These are phyloP conservation scores for Microcebus murinus DNA, from an alignment of 2,113 vertebrate genomes.

Conservation along the genomic window DNA sequence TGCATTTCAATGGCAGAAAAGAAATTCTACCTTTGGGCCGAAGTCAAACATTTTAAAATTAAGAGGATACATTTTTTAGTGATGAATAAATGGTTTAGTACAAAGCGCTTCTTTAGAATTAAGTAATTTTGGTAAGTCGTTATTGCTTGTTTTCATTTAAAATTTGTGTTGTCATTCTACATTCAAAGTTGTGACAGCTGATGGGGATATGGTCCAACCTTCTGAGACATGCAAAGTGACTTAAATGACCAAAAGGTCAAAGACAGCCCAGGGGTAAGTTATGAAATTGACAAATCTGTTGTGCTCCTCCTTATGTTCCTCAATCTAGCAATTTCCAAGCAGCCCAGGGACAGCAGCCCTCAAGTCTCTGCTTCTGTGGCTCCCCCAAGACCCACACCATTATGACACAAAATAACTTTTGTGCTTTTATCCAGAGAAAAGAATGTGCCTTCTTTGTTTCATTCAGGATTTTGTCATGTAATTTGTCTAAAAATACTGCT, in stretches of 20 bases:
- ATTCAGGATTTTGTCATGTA: not conserved
- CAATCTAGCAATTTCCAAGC: not conserved
- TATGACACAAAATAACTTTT: not conserved
- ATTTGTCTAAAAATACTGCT: not conserved
- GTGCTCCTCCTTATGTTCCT: not conserved
- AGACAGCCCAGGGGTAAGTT: not conserved
- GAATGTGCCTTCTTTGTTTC: not conserved
- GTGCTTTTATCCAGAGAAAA: not conserved
- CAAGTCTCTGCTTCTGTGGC: not conserved
- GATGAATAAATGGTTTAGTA: not conserved
- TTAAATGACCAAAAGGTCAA: not conserved
- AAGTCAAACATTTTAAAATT: conserved; percentile 63
- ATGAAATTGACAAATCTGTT: not conserved
- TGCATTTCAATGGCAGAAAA: conserved; percentile 25
- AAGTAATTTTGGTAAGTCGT: not conserved
- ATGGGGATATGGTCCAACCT: not conserved
- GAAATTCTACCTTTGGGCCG: conserved; percentile 39
- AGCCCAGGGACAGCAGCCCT: not conserved
- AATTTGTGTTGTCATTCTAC: not conserved
- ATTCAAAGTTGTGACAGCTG: not conserved
- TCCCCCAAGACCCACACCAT: not conserved
- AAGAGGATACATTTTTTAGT: conserved; percentile 38
- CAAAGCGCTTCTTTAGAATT: conserved; percentile 9
- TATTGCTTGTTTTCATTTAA: not conserved
- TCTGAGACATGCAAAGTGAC: not conserved